Evolutionary conservation across 64 coral and sea anemone species (phyloP), one percentile per base, ranked within the genome.

Genomic region (Stichodactyla mertensii): DNA sequence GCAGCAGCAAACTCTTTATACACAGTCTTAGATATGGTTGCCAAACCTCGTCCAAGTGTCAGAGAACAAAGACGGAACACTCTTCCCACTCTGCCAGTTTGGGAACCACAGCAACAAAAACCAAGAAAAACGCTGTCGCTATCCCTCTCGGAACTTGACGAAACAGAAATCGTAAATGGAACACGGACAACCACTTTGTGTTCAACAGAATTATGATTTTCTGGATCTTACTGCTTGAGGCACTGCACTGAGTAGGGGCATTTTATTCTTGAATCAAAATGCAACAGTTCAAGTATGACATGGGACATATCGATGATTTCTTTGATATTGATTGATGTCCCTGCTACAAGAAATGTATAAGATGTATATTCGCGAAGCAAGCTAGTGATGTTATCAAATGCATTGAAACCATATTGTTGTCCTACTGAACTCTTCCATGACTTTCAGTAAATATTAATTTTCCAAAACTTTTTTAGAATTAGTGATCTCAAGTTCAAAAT

Each of bases 101-200:
- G 78, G 78, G 51, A 81, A 20, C 78, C 78, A 54, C 18, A 20
- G 4, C 51, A 18, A 6, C 18, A 15, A 52, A 71, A 20, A 2
- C 55, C 78, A 81, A 81, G 53, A 53, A 81, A 81, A 11, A 20
- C 78, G 7, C 19, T 52, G 51, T 81, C 67, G 7, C 67, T 71
- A 27, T 22, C 78, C 16, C 51, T 53, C 19, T 19, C 53, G 15
- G 26, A 81, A 6, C 16, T 81, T 53, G 52, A 81, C 19, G 78
- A 81, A 53, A 81, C 78, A 16, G 51, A 55, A 81, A 16, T 81
- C 16, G 22, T 81, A 52, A 55, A 81, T 81, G 78, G 78, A n/a
- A 81, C 78, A 5, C 53, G 52, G 7, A 81, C 78, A 52, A 81
- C 78, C 6, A 81, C 78, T 52, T 55, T 81, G 54, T 81, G 78